These are phyloP conservation scores for Heliconius hermathena DNA, from an alignment of 1,140 invertebrate genomes.

Conservation along the genomic window DNA sequence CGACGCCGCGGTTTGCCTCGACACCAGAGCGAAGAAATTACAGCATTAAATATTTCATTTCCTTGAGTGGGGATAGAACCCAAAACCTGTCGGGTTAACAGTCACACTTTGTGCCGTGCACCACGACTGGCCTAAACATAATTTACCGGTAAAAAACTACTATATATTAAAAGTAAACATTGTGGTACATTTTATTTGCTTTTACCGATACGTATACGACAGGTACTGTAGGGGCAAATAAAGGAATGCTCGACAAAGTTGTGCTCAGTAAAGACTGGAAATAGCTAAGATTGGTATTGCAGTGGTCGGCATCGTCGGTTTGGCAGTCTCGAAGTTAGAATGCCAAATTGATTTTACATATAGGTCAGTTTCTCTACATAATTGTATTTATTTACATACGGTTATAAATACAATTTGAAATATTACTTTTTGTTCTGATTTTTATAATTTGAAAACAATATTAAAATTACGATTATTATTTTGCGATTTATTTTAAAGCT, in stretches of 20 bases:
- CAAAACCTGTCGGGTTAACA: no score
- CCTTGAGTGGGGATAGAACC: no score
- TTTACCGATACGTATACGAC: neutral
- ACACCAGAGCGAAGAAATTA: no score
- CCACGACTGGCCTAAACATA: no score
- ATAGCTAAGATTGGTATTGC: slow-evolving; percentile 12
- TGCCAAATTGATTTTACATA: slow-evolving; percentile 1
- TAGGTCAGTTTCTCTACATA: neutral
- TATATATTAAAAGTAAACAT: neutral
- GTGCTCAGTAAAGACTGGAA: slow-evolving; percentile 1
- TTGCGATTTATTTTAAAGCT: neutral
- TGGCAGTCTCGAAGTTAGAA: neutral
- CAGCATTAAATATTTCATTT: no score
- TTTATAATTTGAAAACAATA: no score
- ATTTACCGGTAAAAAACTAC: neutral
- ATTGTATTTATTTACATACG: neutral
- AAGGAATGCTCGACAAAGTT: neutral
- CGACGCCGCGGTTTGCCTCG: no score
- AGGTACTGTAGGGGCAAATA: neutral
- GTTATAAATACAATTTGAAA: neutral
- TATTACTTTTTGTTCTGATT: no score
- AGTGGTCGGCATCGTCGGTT: neutral
- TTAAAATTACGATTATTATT: no score
- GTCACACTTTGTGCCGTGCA: no score
- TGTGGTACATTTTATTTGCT: neutral